These are phyloP conservation scores for Girardinus metallicus DNA, from an alignment of 2,797 vertebrate genomes.

Conservation along the genomic window DNA sequence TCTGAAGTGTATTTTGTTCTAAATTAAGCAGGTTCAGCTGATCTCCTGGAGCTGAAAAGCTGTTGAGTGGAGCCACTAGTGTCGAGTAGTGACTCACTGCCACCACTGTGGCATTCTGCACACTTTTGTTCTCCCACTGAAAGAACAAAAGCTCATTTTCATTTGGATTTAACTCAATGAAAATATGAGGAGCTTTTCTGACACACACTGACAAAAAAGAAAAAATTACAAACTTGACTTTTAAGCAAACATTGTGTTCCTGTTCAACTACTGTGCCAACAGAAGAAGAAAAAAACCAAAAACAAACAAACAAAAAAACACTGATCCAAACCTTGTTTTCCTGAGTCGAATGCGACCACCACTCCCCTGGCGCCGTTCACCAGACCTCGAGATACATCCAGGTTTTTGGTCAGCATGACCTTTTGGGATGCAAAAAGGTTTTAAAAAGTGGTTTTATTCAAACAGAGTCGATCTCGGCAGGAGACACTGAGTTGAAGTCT, in stretches of 20 bases:
- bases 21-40: not conserved
- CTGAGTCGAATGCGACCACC: conserved; percentile 87
- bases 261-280: not conserved
- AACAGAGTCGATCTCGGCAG: not conserved
- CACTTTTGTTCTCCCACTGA: not conserved
- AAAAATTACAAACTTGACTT: not conserved
- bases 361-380: conserved; percentile 96
- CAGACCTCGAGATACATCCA: conserved; percentile 89
- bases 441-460: not conserved
- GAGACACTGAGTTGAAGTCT: not conserved
- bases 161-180: not conserved
- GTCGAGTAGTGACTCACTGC: not conserved
- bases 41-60: not conserved
- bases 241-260: not conserved
- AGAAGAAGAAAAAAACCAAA: not conserved
- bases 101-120: not conserved
- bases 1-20: not conserved
- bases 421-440: conserved; percentile 51
- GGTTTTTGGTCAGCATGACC: conserved; percentile 97
- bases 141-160: not conserved
- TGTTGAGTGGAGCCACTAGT: not conserved
- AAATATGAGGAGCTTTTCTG: not conserved
- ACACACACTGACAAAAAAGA: not conserved
- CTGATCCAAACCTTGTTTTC: conserved; percentile 82
- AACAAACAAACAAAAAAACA: too few relatives aligned